These are phyloP conservation scores for Nothobranchius kuhntae DNA, from an alignment of 2,113 vertebrate species.

Conservation along the genomic window DNA sequence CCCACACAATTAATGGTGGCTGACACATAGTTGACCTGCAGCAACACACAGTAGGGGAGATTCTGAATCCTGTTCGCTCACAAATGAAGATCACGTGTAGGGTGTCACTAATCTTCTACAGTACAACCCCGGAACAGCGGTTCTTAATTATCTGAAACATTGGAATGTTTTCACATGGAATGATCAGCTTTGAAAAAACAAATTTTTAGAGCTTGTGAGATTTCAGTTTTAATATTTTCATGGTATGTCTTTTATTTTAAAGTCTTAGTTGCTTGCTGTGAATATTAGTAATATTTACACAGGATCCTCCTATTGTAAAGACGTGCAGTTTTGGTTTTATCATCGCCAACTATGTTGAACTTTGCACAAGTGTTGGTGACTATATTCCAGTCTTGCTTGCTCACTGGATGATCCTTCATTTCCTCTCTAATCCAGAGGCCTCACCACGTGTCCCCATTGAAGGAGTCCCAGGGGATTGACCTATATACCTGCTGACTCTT, in stretches of 20 bases:
- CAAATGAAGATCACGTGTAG: constrained; percentile 13
- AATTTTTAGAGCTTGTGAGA: too few relatives aligned
- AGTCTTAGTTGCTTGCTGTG: too few relatives aligned
- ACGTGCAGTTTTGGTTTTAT: neutral
- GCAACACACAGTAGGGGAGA: constrained; percentile 36
- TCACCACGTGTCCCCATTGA: constrained; percentile 75
- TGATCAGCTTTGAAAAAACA: too few relatives aligned
- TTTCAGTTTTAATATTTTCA: too few relatives aligned
- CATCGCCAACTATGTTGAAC: constrained; percentile 7
- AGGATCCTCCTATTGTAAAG: too few relatives aligned
- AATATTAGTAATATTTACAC: too few relatives aligned
- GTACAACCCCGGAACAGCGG: neutral
- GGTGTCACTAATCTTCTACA: neutral
- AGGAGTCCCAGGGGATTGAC: constrained; percentile 79
- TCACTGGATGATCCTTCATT: constrained; percentile 80
- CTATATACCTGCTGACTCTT: constrained; percentile 79
- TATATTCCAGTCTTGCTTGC: constrained; percentile 55
- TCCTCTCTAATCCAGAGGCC: constrained; percentile 78
- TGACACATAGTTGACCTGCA: constrained; percentile 62
- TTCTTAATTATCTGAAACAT: too few relatives aligned
- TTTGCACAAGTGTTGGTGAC: constrained; percentile 30
- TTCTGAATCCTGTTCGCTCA: neutral
- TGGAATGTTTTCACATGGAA: too few relatives aligned
- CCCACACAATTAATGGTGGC: constrained; percentile 56
- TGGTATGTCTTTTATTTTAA: too few relatives aligned